Evolutionary conservation across 2,888 invertebrate species (phyloP), one percentile per base, ranked within the genome.

Genomic region (Seira sanloemensis): DNA sequence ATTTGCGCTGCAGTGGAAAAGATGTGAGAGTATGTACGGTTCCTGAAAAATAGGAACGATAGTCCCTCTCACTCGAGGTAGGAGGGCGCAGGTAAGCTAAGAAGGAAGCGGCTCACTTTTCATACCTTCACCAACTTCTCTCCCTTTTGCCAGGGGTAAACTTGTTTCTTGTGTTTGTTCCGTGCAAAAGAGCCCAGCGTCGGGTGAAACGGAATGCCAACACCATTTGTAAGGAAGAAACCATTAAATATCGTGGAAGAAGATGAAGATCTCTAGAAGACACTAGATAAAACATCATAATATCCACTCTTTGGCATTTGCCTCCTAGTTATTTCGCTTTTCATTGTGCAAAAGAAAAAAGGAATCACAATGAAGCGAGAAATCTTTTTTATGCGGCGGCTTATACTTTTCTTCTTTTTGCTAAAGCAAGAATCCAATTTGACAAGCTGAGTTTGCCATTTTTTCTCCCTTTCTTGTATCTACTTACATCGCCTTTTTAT

Each of bases 351-450:
- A 37, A 4, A 4, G 37, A 37, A 37, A 7, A 4, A n/a, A n/a
- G n/a, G n/a, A n/a, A n/a, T 4, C 37, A 37, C 37, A 37, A 4
- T 37, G 37, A 37, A 37, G 37, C 37, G 37, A 37, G 12, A 37
- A 37, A 7, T 12, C 12, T 37, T 37, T 12, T 37, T 4, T 7
- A 37, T 37, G n/a, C 21, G 46, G 25, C 37, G 7, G 75, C 66
- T 46, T 65, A n/a, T n/a, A 25, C 54, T 23, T 67, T 69, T 21
- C 69, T 23, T 78, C 25, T 16, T 21, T 54, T 68, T 16, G 18
- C 19, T 54, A 58, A 54, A 37, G 62, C 71, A 78, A 27, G 78
- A 78, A 78, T 78, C 78, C 37, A 78, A 78, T 78, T 69, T 78
- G 37, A 71, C 78, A 37, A 58, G 78, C 78, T 78, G 78, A 78